phyloP scores from a whole-genome alignment of 2,888 invertebrate genomes.

The Lamellibrachia satsuma region DNA sequence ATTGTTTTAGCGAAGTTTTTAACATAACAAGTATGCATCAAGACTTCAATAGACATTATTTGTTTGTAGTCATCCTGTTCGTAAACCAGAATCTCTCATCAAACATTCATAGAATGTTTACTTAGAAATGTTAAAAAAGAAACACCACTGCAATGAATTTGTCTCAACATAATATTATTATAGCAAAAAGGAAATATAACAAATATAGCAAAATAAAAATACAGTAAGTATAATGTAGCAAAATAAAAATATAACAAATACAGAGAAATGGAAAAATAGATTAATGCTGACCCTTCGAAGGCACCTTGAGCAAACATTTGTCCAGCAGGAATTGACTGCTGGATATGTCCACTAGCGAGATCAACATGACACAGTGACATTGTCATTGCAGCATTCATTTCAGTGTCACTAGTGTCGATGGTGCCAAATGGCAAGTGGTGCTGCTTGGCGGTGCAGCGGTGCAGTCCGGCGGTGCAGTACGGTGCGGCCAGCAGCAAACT shows the following conservation, averaged over 20 bases:
- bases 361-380: slow-evolving; percentile 44
- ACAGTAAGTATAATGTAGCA: background rate
- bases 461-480: slow-evolving; percentile 4
- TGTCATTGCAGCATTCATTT: slow-evolving; percentile 7
- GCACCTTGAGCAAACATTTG: slow-evolving; percentile 39
- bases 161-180: background rate
- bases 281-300: slow-evolving; percentile 39
- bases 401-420: background rate
- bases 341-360: slow-evolving; percentile 38
- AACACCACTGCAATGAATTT: background rate
- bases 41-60: background rate
- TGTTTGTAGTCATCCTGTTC: background rate
- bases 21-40: background rate
- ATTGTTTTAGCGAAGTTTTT: background rate
- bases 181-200: background rate
- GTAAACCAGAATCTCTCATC: background rate
- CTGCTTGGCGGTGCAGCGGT: background rate
- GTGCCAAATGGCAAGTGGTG: slow-evolving; percentile 17
- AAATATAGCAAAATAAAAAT: background rate
- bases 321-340: slow-evolving; percentile 29
- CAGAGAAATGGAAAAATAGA: background rate
- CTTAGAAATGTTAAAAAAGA: background rate
- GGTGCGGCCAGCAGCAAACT: background rate
- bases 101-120: background rate
- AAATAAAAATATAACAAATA: background rate